phyloP scores from a whole-genome alignment of 2,113 vertebrate species.

The Heptranchias perlo region DNA sequence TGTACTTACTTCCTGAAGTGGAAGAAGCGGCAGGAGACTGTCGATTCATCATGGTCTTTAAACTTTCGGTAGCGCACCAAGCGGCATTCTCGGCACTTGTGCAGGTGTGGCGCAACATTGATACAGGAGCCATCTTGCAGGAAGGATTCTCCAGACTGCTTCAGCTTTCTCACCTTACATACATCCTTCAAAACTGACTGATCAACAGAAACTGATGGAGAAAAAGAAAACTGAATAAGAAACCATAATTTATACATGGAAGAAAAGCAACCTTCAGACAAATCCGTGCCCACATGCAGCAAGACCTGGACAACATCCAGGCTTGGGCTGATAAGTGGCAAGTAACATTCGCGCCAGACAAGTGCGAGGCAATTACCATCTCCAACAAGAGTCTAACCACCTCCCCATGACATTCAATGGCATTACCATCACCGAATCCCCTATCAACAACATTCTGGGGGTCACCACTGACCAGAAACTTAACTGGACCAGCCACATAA shows the following conservation, averaged over 20 bases:
- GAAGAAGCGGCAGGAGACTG: constrained; percentile 94
- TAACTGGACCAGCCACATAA: no score
- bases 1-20: constrained; percentile 84
- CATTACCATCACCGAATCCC: no score
- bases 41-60: constrained; percentile 83
- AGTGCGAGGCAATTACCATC: no score
- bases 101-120: constrained; percentile 93
- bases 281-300: no score
- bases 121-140: constrained; percentile 97
- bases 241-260: background rate
- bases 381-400: no score
- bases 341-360: no score
- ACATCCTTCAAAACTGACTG: constrained; percentile 93
- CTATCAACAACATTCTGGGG: no score
- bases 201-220: constrained; percentile 65
- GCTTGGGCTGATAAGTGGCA: no score
- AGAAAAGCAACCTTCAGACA: background rate
- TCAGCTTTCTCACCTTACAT: constrained; percentile 89
- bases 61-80: constrained; percentile 92
- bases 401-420: no score
- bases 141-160: constrained; percentile 95
- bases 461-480: no score
- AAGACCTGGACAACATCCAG: no score
- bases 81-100: constrained; percentile 96
- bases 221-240: constrained; percentile 33